Evolutionary conservation across 2,797 vertebrate species (phyloP).

Genomic region (Chiloscyllium punctatum): DNA sequence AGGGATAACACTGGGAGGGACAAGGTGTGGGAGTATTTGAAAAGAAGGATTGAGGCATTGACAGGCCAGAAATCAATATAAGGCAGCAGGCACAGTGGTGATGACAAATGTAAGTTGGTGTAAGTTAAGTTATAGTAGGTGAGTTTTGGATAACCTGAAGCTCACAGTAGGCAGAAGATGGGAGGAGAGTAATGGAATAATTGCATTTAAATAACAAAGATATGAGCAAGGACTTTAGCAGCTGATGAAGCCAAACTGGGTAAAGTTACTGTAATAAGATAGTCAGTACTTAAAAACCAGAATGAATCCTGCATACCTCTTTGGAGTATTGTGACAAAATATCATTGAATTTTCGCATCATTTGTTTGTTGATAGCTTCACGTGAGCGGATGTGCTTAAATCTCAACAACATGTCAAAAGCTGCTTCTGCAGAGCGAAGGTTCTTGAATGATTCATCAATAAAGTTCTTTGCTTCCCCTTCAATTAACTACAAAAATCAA

Average conservation of each 20-base stretch:
- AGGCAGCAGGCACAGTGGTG: background rate
- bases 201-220: background rate
- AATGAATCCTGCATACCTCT: slow-evolving; percentile 67
- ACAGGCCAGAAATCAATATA: background rate
- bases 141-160: background rate
- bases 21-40: background rate
- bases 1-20: background rate
- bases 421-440: slow-evolving; percentile 76
- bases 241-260: background rate
- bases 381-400: slow-evolving; percentile 74
- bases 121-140: background rate
- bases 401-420: slow-evolving; percentile 81
- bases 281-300: background rate
- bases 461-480: slow-evolving; percentile 74
- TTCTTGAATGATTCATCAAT: slow-evolving; percentile 84
- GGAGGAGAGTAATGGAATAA: background rate
- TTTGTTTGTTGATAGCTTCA: slow-evolving; percentile 70
- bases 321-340: slow-evolving; percentile 79
- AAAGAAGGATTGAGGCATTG: background rate
- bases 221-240: background rate
- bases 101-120: background rate
- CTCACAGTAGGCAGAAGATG: background rate
- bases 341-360: slow-evolving; percentile 81
- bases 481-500: slow-evolving; percentile 64
- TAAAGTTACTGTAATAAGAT: no score